A percentile compares a stretch with the other conserved stretches of the same genome.
Evolutionary conservation across 2,797 vertebrate genomes (phyloP).

Genomic region (Acanthiza pusilla): DNA sequence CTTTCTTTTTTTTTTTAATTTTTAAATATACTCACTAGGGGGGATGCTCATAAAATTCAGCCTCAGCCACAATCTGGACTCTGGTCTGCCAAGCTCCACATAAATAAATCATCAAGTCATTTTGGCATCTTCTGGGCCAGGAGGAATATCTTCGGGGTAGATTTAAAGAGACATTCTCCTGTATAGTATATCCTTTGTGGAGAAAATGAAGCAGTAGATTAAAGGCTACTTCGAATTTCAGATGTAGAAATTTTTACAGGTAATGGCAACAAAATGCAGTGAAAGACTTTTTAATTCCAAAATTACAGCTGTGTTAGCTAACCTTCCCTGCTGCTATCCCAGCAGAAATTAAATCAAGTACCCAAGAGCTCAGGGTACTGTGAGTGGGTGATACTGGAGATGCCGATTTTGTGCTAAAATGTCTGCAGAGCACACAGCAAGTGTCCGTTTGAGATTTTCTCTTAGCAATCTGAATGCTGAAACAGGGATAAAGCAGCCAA

Average conservation of each 20-base stretch:
- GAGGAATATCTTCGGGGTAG: conserved; percentile 67
- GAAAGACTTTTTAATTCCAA: background rate
- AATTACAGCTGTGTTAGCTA: background rate
- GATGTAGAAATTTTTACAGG: background rate
- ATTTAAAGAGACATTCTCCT: conserved; percentile 75
- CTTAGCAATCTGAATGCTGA: background rate
- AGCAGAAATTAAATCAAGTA: background rate
- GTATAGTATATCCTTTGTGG: conserved; percentile 20
- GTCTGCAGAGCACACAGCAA: background rate
- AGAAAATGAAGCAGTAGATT: background rate
- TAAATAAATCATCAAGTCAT: conserved; percentile 81
- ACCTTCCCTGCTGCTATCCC: background rate
- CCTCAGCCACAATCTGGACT: conserved; percentile 76
- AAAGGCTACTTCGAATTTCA: background rate
- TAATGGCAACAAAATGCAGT: background rate
- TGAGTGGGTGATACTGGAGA: background rate
- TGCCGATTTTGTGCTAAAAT: background rate
- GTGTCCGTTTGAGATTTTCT: background rate
- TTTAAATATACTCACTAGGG: conserved; percentile 72
- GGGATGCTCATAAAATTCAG: conserved; percentile 75
- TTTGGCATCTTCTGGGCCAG: conserved; percentile 75
- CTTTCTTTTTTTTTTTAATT: conserved; percentile 44
- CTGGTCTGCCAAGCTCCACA: conserved; percentile 73
- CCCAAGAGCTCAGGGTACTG: background rate
- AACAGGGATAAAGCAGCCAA: background rate